Base-by-base conservation (phyloP, 2,113 vertebrate genomes). In the Antennarius striatus region DNA sequence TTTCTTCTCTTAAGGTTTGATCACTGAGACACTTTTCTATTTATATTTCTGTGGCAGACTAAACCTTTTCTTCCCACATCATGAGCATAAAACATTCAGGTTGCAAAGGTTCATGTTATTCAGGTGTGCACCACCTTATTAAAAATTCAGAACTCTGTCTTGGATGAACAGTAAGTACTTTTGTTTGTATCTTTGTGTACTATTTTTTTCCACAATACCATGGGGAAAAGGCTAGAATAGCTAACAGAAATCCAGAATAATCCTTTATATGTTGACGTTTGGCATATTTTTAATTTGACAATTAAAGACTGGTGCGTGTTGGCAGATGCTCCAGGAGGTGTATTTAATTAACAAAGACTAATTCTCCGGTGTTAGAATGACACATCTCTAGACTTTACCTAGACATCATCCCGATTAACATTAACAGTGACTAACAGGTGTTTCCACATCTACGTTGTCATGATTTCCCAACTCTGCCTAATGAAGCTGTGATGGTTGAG, bases 361-460 rank as follows among this genome's bases (percentile, higher is more conserved):
- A 89, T 89, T 89, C 61, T 77, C 36, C 63, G 13, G 52, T 52
- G 60, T 63, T 53, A 36, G 59, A 64, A 28, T 56, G 78, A 72
- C 56, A 53, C 7, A 29, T 63, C 51, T 54, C 51, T 40, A 54
- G 71, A 73, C 73, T 49, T 69, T 16, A 17, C 72, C 42, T 71
- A 3, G 4, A 43, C 70, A 60, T 51, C 45, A 57, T 84, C 75
- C 67, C 65, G 64, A 83, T 79, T 78, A 75, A 71, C 78, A 50
- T 56, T 55, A 74, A 72, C 40, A 40, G 48, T 77, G 73, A 85
- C 86, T 85, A 88, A 87, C 90, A 89, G 85, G 88, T 89, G 89
- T 86, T 85, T 80, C 48, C 10, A 12, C 56, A 17, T 53, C 71
- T 50, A 45, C 56, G 50, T 58, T 53, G 3, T 68, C 52, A 64